These are phyloP conservation scores for Epicampocera succincta DNA, from an alignment of 2,888 invertebrate genomes.

Conservation along the genomic window DNA sequence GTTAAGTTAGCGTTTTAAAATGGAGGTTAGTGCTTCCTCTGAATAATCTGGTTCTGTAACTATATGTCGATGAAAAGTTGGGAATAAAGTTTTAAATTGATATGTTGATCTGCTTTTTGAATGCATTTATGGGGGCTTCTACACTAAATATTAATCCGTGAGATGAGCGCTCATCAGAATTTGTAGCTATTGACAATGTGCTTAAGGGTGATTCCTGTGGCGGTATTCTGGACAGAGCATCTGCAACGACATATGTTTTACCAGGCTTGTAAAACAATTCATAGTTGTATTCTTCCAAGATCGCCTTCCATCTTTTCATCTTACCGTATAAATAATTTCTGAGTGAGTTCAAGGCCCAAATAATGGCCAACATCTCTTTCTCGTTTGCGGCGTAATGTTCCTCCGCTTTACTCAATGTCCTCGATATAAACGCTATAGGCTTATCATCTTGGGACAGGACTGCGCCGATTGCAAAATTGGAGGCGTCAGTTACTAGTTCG, in stretches of 20 bases:
- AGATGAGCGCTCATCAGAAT: not conserved
- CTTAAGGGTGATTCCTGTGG: not conserved
- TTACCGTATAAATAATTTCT: slow-evolving; percentile 38
- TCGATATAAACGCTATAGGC: slow-evolving; percentile 47
- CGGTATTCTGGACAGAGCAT: slow-evolving; percentile 49
- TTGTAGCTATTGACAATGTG: slow-evolving; percentile 7
- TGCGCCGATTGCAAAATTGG: slow-evolving; percentile 38
- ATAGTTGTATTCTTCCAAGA: slow-evolving; percentile 36
- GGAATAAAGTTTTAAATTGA: too few relatives aligned
- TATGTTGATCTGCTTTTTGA: slow-evolving; percentile 27
- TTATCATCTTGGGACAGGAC: slow-evolving; percentile 32
- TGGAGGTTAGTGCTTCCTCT: not conserved
- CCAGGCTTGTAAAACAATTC: slow-evolving; percentile 1
- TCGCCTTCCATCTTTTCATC: slow-evolving; percentile 22
- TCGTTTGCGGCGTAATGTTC: slow-evolving; percentile 47
- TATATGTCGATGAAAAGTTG: not conserved
- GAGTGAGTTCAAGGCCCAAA: slow-evolving; percentile 19
- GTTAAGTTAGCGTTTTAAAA: not conserved
- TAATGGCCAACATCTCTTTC: slow-evolving; percentile 38
- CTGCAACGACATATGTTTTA: slow-evolving; percentile 43
- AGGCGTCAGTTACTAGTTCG: slow-evolving; percentile 27
- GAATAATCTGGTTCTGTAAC: not conserved
- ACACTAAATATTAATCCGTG: not conserved
- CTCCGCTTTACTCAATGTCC: slow-evolving; percentile 51
- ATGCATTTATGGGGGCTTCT: slow-evolving; percentile 8